Evolutionary conservation across 2,113 vertebrate species (phyloP), one percentile per base, ranked within the genome.

Genomic region (Syrrhaptes paradoxus): DNA sequence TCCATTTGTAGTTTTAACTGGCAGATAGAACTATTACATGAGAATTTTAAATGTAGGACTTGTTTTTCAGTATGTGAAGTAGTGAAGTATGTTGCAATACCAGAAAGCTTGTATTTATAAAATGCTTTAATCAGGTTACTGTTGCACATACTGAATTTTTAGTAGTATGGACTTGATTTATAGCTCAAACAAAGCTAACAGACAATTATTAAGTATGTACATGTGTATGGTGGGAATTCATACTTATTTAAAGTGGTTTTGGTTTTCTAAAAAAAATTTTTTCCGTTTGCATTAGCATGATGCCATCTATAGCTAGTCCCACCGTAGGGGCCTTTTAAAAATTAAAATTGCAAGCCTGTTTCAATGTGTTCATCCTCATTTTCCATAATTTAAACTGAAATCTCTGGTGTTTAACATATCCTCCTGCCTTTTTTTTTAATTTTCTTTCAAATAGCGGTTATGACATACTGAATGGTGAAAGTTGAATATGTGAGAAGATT

Each of bases 41-140:
- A 92, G 96, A 97, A 95, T 97, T 97, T 96, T 96, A 97, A 92
- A 80, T 87, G 90, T 96, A 97, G 90, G 97, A 95, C 80, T 97
- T 97, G 94, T 93, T 97, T 97, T 96, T 81, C 92, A 87, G 68
- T 96, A 96, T 96, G 95, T 97, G 96, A 93, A 93, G 93, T 96
- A 96, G 96, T 95, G 92, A 97, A 96, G 93, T 98, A 96, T 97
- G 95, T 97, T 96, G 72, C 95, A 95, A 93, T 98, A 96, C 90
- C 97, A 97, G 97, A 94, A 96, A 95, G 85, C 93, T 96, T 98
- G 95, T 97, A 97, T 98, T 98, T 98, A 98, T 97, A 97, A 97
- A 98, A 72, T 91, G 96, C 97, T 97, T 98, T 97, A 90, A 95
- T 96, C 17, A 94, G 96, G 93, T 98, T 97, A 91, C 95, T 95